phyloP scores from a whole-genome alignment of 2,113 vertebrate genomes.

The Sula dactylatra region DNA sequence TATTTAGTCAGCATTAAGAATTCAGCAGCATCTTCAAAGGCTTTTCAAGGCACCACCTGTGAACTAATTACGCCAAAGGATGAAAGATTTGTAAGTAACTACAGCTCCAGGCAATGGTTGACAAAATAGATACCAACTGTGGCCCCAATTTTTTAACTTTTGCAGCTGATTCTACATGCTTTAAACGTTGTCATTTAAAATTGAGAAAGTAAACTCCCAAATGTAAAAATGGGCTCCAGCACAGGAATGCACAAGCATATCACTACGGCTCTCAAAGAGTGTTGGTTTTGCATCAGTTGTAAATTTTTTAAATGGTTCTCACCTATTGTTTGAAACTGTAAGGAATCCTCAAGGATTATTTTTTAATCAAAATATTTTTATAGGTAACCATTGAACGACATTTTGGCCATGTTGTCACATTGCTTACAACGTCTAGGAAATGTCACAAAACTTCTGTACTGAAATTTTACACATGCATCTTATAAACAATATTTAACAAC shows the following conservation, averaged over 20 bases:
- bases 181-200: neutral
- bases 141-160: neutral
- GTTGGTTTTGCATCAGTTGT: neutral
- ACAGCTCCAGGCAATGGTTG: neutral
- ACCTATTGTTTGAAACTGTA: neutral
- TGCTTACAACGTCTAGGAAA: neutral
- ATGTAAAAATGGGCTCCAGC: neutral
- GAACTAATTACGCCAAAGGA: neutral
- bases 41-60: neutral
- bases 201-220: neutral
- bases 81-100: neutral
- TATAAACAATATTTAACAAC: neutral
- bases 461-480: neutral
- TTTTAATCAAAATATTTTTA: neutral
- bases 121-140: neutral
- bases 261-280: accelerated
- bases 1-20: slow-evolving; percentile 31
- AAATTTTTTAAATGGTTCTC: neutral
- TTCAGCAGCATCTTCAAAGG: slow-evolving; percentile 44
- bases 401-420: neutral
- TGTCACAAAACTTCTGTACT: neutral
- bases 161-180: neutral
- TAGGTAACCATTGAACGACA: neutral
- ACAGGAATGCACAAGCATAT: accelerated
- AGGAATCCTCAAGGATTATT: neutral